These are phyloP conservation scores for Todiramphus saurophagus DNA, from an alignment of 2,113 vertebrate species.

Conservation along the genomic window DNA sequence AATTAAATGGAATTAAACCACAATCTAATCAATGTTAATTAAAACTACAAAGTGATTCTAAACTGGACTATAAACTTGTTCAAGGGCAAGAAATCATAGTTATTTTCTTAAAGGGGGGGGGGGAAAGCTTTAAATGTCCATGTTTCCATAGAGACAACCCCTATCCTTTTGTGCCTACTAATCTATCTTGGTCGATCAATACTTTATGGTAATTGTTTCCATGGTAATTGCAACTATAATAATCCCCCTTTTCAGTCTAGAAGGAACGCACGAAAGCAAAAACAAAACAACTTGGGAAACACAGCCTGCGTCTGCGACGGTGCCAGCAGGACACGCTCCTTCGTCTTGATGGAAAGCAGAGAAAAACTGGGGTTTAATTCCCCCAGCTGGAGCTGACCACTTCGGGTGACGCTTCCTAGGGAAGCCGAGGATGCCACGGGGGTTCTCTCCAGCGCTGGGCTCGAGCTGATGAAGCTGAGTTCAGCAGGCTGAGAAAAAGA, in stretches of 20 bases:
- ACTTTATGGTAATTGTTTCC: conserved; percentile 77
- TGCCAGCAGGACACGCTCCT: not conserved
- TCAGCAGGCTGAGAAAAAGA: not conserved
- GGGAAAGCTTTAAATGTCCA: conserved; percentile 25
- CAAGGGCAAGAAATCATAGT: conserved; percentile 14
- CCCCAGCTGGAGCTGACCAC: not conserved
- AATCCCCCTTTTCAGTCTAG: not conserved
- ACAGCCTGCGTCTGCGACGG: not conserved
- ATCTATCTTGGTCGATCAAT: conserved; percentile 72
- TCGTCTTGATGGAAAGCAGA: not conserved
- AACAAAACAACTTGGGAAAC: not conserved
- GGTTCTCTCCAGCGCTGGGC: not conserved
- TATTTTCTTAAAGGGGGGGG: not conserved
- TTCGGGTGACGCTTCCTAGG: not conserved
- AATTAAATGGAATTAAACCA: not conserved
- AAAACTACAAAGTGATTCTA: not conserved
- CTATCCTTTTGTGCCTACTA: conserved; percentile 63
- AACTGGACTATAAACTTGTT: conserved; percentile 13
- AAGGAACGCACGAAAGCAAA: not conserved
- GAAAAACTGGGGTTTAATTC: not conserved
- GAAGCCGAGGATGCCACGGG: not conserved
- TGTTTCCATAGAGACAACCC: conserved; percentile 75
- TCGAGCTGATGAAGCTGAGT: rapidly evolving
- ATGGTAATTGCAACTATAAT: conserved; percentile 69
- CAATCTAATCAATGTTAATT: not conserved